phyloP scores from a whole-genome alignment of 2,888 invertebrate genomes.

The Lepas anatifera region DNA sequence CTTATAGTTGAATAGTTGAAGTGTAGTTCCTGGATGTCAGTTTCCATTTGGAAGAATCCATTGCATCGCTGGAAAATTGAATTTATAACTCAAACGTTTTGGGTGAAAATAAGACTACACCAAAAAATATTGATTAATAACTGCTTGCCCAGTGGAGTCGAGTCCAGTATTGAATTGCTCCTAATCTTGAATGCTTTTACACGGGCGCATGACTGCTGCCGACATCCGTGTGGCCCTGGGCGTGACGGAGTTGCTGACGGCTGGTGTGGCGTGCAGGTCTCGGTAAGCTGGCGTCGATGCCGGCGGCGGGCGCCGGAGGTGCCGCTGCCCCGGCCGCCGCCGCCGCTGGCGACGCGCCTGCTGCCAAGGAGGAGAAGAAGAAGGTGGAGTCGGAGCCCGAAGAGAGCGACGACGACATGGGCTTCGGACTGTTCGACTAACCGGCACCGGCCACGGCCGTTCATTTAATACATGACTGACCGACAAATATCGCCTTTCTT shows the following conservation, averaged over 20 bases:
- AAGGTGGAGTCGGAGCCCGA: conserved; percentile 26
- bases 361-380: conserved; percentile 26
- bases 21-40: no score
- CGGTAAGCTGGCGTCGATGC: conserved; percentile 40
- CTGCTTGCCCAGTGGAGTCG: background rate
- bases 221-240: no score
- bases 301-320: conserved; percentile 29
- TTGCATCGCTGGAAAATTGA: no score
- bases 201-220: no score
- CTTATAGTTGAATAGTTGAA: no score
- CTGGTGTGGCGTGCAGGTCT: conserved; percentile 34
- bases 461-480: background rate
- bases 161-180: background rate
- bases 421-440: conserved; percentile 28
- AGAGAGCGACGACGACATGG: conserved; percentile 28
- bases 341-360: conserved; percentile 26
- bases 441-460: no score
- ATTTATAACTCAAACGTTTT: no score
- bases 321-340: conserved; percentile 27
- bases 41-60: no score
- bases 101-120: no score
- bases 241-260: no score
- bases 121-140: background rate
- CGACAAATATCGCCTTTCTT: background rate
- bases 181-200: background rate